These are phyloP conservation scores for Polypedilum vanderplanki DNA, from an alignment of 1,140 invertebrate genomes.

Conservation along the genomic window DNA sequence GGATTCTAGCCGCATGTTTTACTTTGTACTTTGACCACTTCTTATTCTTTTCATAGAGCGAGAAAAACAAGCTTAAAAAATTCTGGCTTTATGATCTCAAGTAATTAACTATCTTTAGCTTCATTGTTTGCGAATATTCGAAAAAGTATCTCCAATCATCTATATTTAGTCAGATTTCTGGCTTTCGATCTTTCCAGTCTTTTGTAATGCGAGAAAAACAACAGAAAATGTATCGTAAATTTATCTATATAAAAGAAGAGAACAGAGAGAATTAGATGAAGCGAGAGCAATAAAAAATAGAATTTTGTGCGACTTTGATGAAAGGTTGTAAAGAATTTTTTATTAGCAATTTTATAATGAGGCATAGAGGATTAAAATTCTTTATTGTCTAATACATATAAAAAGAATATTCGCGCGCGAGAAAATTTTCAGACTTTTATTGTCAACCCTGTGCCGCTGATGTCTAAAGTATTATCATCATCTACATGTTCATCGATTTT, in stretches of 20 bases:
- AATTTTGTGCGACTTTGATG: constrained; percentile 27
- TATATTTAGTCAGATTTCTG: neutral
- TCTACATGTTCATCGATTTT: constrained; percentile 10
- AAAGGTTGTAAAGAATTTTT: constrained; percentile 15
- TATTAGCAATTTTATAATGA: constrained; percentile 27
- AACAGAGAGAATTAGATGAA: too few relatives aligned
- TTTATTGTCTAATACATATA: constrained; percentile 11
- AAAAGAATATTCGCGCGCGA: constrained; percentile 2
- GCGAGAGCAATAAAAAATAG: constrained; percentile 17
- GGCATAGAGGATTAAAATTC: constrained; percentile 11
- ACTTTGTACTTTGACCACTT: too few relatives aligned
- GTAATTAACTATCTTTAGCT: constrained; percentile 13
- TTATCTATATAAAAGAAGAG: too few relatives aligned
- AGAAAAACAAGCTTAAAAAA: neutral
- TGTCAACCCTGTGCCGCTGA: neutral
- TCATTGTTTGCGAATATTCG: neutral
- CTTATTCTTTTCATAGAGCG: too few relatives aligned
- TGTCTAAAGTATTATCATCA: neutral
- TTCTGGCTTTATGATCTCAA: neutral
- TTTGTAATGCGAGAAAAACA: too few relatives aligned
- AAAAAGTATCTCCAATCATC: neutral
- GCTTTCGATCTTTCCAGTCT: too few relatives aligned
- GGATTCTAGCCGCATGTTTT: too few relatives aligned
- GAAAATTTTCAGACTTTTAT: constrained; percentile 1
- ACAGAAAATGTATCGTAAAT: too few relatives aligned